A percentile compares a stretch with the other conserved stretches of the same genome.
These are phyloP conservation scores for Hypanus sabinus DNA, from an alignment of 2,113 vertebrate species.

Conservation along the genomic window DNA sequence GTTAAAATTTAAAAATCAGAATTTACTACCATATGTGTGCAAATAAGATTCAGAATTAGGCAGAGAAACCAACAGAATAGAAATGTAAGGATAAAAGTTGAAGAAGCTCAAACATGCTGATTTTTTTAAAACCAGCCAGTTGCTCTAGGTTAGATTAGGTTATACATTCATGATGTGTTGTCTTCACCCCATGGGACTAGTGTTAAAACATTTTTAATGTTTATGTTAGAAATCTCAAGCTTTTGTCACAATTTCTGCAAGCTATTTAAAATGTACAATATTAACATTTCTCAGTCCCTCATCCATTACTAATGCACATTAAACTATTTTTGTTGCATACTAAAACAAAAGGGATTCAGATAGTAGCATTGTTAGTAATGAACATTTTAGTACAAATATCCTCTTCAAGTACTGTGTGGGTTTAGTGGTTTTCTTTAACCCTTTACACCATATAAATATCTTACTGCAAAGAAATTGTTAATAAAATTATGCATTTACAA, in stretches of 20 bases:
- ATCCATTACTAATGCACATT: conserved; percentile 54
- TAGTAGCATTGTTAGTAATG: conserved; percentile 39
- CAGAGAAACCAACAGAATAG: conserved; percentile 54
- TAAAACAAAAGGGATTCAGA: conserved; percentile 46
- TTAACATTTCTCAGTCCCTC: conserved; percentile 76
- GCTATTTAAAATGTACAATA: conserved; percentile 87
- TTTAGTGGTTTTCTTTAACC: conserved; percentile 48
- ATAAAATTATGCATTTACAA: conserved; percentile 61
- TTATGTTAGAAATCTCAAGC: conserved; percentile 72
- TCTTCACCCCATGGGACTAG: conserved; percentile 66
- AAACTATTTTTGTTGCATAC: conserved; percentile 49
- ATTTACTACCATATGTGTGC: conserved; percentile 55
- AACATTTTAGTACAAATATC: conserved; percentile 36
- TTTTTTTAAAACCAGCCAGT: conserved; percentile 61
- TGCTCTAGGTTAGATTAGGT: conserved; percentile 62
- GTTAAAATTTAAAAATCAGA: conserved; percentile 32
- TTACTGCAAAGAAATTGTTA: conserved; percentile 53
- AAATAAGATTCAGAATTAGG: conserved; percentile 54
- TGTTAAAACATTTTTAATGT: conserved; percentile 65
- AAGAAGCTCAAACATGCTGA: conserved; percentile 56
- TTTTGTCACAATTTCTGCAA: conserved; percentile 73
- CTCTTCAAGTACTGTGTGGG: conserved; percentile 43
- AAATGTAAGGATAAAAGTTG: conserved; percentile 62
- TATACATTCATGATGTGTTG: conserved; percentile 68
- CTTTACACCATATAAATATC: conserved; percentile 46